Conservation (phyloP, 2,113 vertebrate genomes). For the Muscicapa adusta region DNA sequence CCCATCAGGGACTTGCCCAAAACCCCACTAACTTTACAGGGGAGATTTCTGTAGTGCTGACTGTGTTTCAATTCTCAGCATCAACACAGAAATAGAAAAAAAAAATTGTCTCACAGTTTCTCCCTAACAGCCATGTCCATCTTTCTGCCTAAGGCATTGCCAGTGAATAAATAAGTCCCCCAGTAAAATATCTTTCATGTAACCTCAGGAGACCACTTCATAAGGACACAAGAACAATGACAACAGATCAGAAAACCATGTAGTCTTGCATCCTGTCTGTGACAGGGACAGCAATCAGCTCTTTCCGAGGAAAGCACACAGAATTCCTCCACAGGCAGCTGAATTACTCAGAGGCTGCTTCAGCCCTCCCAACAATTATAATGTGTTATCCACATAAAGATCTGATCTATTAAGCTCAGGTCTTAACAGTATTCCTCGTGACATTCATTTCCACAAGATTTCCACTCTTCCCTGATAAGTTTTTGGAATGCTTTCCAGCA, state of each 20-base stretch:
- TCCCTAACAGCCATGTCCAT: not conserved
- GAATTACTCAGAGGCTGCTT: not conserved
- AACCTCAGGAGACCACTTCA: not conserved
- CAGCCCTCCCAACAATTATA: not conserved
- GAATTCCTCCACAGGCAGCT: not conserved
- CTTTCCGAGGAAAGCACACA: not conserved
- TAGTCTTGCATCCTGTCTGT: not conserved
- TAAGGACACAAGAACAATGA: not conserved
- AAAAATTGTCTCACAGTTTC: not conserved
- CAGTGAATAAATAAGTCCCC: not conserved
- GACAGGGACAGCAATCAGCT: not conserved
- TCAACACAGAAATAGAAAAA: not conserved
- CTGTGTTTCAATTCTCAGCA: not conserved
- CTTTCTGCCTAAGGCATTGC: not conserved
- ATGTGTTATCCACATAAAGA: not conserved
- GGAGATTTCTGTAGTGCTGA: not conserved
- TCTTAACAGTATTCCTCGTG: not conserved
- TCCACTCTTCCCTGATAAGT: not conserved
- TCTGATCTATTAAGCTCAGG: not conserved
- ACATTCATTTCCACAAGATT: not conserved
- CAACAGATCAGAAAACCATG: not conserved
- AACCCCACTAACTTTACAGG: not conserved
- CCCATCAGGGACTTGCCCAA: not conserved
- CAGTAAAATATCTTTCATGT: not conserved
- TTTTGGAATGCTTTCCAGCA: not conserved